Base-by-base conservation (phyloP, 2,113 vertebrate genomes). In the Zeus faber region DNA sequence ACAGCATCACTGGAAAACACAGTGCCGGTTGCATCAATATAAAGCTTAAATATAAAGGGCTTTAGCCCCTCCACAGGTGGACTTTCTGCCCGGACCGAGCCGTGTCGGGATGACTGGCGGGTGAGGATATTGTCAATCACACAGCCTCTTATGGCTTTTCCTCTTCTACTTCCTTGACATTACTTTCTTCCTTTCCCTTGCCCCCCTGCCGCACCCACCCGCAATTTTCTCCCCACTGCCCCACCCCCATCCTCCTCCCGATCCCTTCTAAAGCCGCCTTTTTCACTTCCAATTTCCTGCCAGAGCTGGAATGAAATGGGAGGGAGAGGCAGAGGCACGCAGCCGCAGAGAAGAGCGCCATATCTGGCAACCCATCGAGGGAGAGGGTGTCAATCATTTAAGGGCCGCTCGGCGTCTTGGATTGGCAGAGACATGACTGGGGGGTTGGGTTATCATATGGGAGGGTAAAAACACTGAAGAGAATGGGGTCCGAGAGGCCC, bases 351-450 rank as follows among this genome's bases (percentile, higher is more conserved):
- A 54, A 64, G 58, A 4, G 2, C 54, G 63, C 58, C 67, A 61
- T 78, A 80, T 83, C 78, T n/a, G 65, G 62, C 73, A 75, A n/a
- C n/a, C 66, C 70, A 81, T 80, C 67, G 54, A 69, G 68, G 65
- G 62, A 83, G 78, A 82, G 80, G 72, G 73, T 53, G 77, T 81
- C 83, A 81, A 76, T 84, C 73, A 79, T 65, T 77, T 77, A 43
- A 40, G 47, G 58, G 55, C 62, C 70, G 35, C n/a, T n/a, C n/a
- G n/a, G n/a, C n/a, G n/a, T n/a, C n/a, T n/a, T n/a, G n/a, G n/a
- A n/a, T n/a, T 48, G 58, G 72, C 67, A 79, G 60, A 26, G 46
- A 64, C 11, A 24, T 22, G 44, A 23, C 4, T 11, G 24, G 22
- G 10, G 5, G 22, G 33, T 37, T 3, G 33, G 13, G 54, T 72